Evolutionary conservation across 2,797 vertebrate species (phyloP).

Genomic region (Bradypodion ventrale): DNA sequence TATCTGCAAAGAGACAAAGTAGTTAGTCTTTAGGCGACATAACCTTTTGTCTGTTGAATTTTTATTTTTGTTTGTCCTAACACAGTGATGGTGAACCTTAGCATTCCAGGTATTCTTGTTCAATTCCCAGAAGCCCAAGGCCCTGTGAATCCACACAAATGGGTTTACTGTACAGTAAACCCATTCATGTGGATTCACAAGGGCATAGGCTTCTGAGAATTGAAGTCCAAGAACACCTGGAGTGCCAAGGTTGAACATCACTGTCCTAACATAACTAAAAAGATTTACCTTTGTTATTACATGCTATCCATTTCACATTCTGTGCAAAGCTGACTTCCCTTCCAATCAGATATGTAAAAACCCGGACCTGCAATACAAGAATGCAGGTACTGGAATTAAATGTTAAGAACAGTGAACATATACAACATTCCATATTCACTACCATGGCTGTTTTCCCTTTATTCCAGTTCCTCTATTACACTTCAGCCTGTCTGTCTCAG

Average conservation of each 20-base stretch:
- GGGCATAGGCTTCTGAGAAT: no score
- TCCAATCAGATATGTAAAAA: conserved; percentile 96
- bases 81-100: no score
- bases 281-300: conserved; percentile 90
- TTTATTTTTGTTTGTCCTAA: no score
- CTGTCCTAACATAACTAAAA: neutral
- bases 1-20: no score
- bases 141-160: no score
- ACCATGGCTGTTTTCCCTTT: neutral
- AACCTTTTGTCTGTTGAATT: neutral
- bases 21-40: neutral
- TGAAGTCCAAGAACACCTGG: no score
- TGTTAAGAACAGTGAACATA: neutral
- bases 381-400: neutral
- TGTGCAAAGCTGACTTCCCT: conserved; percentile 92
- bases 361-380: conserved; percentile 83
- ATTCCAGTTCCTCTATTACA: neutral
- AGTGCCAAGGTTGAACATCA: no score
- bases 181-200: no score
- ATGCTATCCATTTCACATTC: conserved; percentile 94
- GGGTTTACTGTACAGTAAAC: no score
- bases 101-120: no score
- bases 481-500: no score
- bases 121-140: no score
- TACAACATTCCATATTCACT: neutral